A percentile compares a stretch with the other conserved stretches of the same genome.
Evolutionary conservation across 2,113 vertebrate species (phyloP).

Genomic region (Colius striatus): DNA sequence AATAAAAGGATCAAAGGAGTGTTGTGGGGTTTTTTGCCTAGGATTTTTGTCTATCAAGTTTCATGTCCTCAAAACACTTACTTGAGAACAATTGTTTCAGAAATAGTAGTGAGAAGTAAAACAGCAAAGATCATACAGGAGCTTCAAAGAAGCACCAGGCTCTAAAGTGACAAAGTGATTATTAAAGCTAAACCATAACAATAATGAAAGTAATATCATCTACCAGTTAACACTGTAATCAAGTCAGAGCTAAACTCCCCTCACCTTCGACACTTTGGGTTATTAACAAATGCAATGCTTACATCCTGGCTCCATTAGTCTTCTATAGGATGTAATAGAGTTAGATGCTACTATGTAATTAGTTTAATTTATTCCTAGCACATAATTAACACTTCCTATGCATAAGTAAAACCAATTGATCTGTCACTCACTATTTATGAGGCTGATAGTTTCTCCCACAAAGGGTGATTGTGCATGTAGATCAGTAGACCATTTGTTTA

Average conservation of each 20-base stretch:
- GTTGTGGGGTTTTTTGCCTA: not conserved
- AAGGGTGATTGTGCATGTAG: accelerated
- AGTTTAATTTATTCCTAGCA: not conserved
- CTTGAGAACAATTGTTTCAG: not conserved
- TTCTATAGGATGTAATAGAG: not conserved
- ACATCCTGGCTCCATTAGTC: not conserved
- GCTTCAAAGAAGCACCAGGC: not conserved
- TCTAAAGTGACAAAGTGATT: not conserved
- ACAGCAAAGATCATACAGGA: not conserved
- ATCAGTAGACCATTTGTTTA: not conserved
- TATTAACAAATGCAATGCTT: not conserved
- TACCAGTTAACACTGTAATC: not conserved
- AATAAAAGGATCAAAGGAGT: not conserved
- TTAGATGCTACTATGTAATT: not conserved
- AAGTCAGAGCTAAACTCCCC: not conserved
- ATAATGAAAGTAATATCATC: not conserved
- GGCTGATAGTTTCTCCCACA: not conserved
- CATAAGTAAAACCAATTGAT: not conserved
- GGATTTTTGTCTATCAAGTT: not conserved
- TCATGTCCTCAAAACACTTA: not conserved
- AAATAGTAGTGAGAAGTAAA: not conserved
- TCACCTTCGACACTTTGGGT: not conserved
- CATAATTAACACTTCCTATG: not conserved
- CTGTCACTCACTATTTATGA: not conserved
- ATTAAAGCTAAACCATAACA: not conserved